Conservation (phyloP, 2,888 invertebrate genomes). For the Leucoptera coffeella region DNA sequence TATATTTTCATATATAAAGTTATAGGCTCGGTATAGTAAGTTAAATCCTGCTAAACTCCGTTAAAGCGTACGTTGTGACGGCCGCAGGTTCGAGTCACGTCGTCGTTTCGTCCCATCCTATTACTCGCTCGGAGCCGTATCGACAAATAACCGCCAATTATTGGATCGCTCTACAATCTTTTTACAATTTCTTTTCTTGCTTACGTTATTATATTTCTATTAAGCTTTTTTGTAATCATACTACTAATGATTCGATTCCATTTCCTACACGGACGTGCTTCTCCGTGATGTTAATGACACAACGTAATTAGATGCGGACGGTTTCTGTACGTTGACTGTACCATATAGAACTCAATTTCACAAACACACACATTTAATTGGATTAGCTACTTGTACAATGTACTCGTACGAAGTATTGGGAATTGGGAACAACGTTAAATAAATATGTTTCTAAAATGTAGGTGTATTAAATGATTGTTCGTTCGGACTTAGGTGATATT, state of each 20-base stretch:
- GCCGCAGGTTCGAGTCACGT: constrained; percentile 32
- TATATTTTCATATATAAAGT: no score
- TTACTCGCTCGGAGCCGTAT: constrained; percentile 51
- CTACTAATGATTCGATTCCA: constrained; percentile 55
- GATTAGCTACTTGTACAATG: no score
- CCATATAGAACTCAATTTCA: no score
- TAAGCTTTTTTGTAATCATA: constrained; percentile 55
- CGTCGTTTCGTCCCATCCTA: constrained; percentile 32
- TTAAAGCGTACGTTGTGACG: no score
- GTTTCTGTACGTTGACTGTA: constrained; percentile 44
- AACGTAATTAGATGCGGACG: constrained; percentile 52
- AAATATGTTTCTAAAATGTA: no score
- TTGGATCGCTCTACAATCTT: constrained; percentile 52
- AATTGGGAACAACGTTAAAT: no score
- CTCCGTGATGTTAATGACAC: constrained; percentile 47
- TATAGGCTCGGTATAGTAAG: no score
- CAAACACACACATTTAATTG: no score
- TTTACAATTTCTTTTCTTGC: constrained; percentile 49
- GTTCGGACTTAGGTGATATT: no score
- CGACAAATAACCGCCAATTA: constrained; percentile 53
- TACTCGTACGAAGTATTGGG: no score
- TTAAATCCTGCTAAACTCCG: constrained; percentile 24
- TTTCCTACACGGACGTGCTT: constrained; percentile 52
- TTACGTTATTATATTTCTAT: constrained; percentile 52
- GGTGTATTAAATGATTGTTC: no score